Percentiles rank a stretch among this genome's conserved stretches.
Conservation (phyloP, 2,113 vertebrate genomes). For the Pteropus alecto region DNA sequence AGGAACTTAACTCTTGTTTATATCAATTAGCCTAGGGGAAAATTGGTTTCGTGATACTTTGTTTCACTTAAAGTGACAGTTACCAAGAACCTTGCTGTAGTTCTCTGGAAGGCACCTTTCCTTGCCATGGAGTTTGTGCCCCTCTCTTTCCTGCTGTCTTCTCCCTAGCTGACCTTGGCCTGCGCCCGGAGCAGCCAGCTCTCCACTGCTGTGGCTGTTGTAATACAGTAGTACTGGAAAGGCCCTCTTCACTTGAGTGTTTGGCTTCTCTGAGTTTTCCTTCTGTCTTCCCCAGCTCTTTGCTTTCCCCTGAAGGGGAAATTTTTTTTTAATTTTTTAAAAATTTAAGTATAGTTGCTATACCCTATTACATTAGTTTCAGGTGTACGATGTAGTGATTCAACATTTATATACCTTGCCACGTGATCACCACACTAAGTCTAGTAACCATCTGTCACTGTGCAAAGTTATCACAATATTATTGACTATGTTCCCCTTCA, state of each 20-base stretch:
- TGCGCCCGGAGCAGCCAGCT: neutral
- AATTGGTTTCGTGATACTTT: neutral
- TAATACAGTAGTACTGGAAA: neutral
- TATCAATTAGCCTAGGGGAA: neutral
- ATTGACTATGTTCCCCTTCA: neutral
- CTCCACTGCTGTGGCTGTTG: neutral
- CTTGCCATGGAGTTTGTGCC: neutral
- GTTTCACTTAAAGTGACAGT: neutral
- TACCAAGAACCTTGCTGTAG: neutral
- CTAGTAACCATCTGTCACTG: neutral
- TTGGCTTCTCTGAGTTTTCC: neutral
- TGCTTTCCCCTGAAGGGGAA: conserved; percentile 29
- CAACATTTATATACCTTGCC: neutral
- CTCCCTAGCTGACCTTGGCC: fast-evolving
- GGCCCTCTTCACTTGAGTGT: neutral
- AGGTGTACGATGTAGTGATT: too few relatives aligned
- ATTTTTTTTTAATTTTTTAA: neutral
- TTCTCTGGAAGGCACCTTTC: neutral
- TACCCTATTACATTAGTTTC: neutral
- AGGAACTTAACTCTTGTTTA: neutral
- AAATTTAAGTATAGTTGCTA: neutral
- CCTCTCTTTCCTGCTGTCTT: neutral
- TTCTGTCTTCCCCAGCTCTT: neutral
- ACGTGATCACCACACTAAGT: neutral
- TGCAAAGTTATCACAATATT: neutral